Evolutionary conservation across 2,888 invertebrate genomes (phyloP), one percentile per base, ranked within the genome.

Genomic region (Sisyra nigra): DNA sequence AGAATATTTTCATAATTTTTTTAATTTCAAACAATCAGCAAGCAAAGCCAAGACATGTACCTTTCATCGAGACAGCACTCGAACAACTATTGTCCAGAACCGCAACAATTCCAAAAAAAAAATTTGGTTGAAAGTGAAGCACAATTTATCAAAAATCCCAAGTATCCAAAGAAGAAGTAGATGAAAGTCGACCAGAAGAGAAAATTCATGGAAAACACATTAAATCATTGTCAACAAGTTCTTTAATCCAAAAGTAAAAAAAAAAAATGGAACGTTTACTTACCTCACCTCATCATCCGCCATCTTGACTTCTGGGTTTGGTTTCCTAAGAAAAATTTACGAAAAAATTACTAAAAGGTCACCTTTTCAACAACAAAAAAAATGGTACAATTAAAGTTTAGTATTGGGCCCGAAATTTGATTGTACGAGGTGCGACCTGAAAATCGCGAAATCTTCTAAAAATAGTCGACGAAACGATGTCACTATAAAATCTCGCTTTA

Each of bases 261-360:
- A n/a, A 49, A 50, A 50, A 49, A 52, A 53, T 44, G 47, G 43
- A 52, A 50, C 50, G 37, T 58, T 60, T 68, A 75, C 84, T 68
- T 72, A 87, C 86, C 87, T 85, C 74, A 87, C 87, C 74, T 88
- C 88, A 77, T 88, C 88, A 77, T 88, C 88, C 74, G 86, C 86
- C 88, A 88, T 88, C 71, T 62, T 83, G 72, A 48, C 57, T 52
- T 65, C 68, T 67, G 63, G 58, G 60, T 63, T 62, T 64, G 65
- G 64, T 69, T 71, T 69, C 68, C 76, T 76, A 65, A 49, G 73
- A 74, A 52, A 48, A 47, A 48, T 47, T 48, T 45, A 15, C 9
- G 43, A n/a, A 39, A 9, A 19, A 39, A 8, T 35, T 35, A 24
- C 7, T 24, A 7, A 24, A 19, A 39, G 11, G 18, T 5, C 9